Base-by-base conservation (phyloP, 2,888 invertebrate genomes). In the Blera fallax region DNA sequence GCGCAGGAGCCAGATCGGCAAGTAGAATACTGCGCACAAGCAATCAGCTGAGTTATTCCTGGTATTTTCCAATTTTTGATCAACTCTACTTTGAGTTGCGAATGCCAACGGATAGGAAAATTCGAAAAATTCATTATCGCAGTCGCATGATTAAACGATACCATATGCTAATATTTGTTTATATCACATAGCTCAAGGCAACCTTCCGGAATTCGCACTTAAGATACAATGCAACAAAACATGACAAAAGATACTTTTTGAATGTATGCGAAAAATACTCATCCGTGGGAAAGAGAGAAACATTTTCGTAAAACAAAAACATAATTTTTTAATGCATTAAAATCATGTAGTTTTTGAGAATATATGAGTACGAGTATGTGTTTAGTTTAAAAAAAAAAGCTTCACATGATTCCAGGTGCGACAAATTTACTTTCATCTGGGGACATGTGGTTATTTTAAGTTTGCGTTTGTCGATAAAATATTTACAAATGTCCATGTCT, bases 11-110 rank as follows among this genome's bases (percentile, higher is more conserved):
- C 7, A 4, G 21, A 76, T 73, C 14, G 0, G 34, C 11, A 32
- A 4, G 4, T 10, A 27, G 18, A 29, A 10, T 4, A 48, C 18
- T 76, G 80, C 70, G 84, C 84, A 80, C 5, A 70, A 60, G 11
- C 56, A 34, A 37, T 79, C 52, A 5, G 58, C 37, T 64, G 72
- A 77, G 58, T 65, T 82, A 52, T 83, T 83, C 73, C 62, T 62
- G 73, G 73, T 54, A 79, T 56, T 79, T 34, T 50, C 50, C 50
- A 64, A 24, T 34, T 79, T 45, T 67, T 78, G 67, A 79, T 67
- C 7, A 50, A 37, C 29, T 48, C 48, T 67, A 40, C 54, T 81
- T 64, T 54, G 50, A 65, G 65, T 72, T 29, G 16, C 2, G 7
- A 52, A 11, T 6, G 18, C 27, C 14, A 37, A 14, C 18, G 7